Conservation (phyloP, 1,140 invertebrate species). For the Harlomillsia oculata region DNA sequence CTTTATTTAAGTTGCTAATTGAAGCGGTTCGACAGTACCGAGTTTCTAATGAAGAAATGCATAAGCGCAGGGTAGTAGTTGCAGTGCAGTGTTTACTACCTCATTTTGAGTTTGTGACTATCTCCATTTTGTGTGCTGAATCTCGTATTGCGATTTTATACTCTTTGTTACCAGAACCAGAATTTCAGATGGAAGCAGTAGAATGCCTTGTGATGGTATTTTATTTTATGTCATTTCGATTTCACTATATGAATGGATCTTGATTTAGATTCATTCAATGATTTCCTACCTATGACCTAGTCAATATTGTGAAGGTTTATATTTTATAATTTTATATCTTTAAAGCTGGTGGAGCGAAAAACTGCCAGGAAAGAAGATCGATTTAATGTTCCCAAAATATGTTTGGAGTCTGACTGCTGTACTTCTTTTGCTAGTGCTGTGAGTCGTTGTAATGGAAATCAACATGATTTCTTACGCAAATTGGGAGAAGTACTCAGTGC, state of each 20-base stretch:
- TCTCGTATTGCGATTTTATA: conserved; percentile 17
- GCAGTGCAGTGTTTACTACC: conserved; percentile 18
- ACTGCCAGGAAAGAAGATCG: conserved; percentile 15
- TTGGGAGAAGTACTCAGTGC: conserved; percentile 16
- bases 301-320: no score
- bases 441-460: background rate
- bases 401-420: conserved; percentile 8
- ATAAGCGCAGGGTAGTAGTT: conserved; percentile 2
- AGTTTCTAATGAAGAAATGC: background rate
- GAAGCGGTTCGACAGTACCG: background rate
- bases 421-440: background rate
- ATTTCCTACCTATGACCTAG: no score
- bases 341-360: conserved; percentile 25
- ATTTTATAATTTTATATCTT: conserved; percentile 8
- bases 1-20: conserved; percentile 15
- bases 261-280: no score
- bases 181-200: conserved; percentile 21
- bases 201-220: conserved; percentile 28
- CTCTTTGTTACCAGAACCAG: background rate
- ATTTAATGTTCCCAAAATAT: conserved; percentile 11
- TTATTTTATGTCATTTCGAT: no score
- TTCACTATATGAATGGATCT: no score
- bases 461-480: conserved; percentile 22
- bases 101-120: conserved; percentile 19
- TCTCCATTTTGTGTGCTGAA: conserved; percentile 3